Percentiles rank a stretch among this genome's conserved stretches.
These are phyloP conservation scores for Pseudorectes ferrugineus DNA, from an alignment of 2,113 vertebrate genomes.

Conservation along the genomic window DNA sequence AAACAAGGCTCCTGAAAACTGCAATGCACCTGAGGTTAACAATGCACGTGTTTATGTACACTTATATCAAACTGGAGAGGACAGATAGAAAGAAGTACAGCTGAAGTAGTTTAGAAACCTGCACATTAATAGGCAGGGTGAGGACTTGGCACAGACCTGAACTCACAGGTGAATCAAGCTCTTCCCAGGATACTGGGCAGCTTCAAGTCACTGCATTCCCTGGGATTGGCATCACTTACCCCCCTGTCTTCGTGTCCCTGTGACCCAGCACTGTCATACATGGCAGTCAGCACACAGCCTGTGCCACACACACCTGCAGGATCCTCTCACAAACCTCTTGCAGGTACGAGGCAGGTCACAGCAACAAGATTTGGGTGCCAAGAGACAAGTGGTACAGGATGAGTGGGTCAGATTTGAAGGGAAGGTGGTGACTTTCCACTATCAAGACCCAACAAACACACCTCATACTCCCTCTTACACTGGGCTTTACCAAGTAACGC, in stretches of 20 bases:
- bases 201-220: not conserved
- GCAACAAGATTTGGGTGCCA: not conserved
- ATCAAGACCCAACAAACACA: not conserved
- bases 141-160: not conserved
- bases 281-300: not conserved
- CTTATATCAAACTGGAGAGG: not conserved
- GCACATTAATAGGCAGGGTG: no score
- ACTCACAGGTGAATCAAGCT: fast-evolving
- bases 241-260: fast-evolving
- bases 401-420: not conserved
- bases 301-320: not conserved
- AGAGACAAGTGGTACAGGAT: fast-evolving
- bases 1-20: not conserved
- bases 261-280: fast-evolving
- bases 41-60: not conserved
- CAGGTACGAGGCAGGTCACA: fast-evolving
- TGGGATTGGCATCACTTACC: not conserved
- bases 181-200: not conserved
- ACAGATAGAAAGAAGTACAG: not conserved
- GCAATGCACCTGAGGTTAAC: not conserved
- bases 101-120: not conserved
- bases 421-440: not conserved
- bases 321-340: not conserved
- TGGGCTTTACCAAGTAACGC: not conserved
- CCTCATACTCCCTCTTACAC: not conserved